Evolutionary conservation across 2,797 vertebrate genomes (phyloP).

Genomic region (Poeciliopsis paucimaculata): DNA sequence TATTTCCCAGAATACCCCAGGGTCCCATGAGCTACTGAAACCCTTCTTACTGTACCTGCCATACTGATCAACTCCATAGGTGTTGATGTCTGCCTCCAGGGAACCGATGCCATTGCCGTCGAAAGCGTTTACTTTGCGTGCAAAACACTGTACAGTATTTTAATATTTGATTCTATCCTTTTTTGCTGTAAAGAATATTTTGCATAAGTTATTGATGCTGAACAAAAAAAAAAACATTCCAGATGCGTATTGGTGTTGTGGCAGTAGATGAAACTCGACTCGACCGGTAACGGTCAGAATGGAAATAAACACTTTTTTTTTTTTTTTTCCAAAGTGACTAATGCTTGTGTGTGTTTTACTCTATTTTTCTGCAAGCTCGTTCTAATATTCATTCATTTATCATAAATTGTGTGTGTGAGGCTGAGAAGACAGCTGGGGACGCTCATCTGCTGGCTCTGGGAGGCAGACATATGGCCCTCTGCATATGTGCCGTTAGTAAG

Average conservation of each 20-base stretch:
- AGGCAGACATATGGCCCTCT: constrained; percentile 16
- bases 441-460: neutral
- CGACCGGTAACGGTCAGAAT: constrained; percentile 23
- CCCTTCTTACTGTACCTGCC: constrained; percentile 4
- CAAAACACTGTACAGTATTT: constrained; percentile 72
- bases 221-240: constrained; percentile 54
- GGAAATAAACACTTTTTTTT: constrained; percentile 65
- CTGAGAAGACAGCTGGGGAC: constrained; percentile 14
- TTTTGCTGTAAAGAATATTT: constrained; percentile 72
- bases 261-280: constrained; percentile 29
- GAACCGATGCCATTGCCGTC: constrained; percentile 36
- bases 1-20: constrained; percentile 39
- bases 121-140: constrained; percentile 46
- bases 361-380: constrained; percentile 3
- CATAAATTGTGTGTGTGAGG: neutral
- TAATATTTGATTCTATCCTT: constrained; percentile 62
- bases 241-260: constrained; percentile 25
- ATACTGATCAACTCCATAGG: constrained; percentile 36
- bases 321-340: constrained; percentile 44
- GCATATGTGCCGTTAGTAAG: constrained; percentile 6
- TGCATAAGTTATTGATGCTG: constrained; percentile 70
- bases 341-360: neutral
- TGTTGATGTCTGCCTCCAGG: constrained; percentile 30
- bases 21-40: constrained; percentile 15
- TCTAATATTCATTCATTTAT: constrained; percentile 18